Evolutionary conservation across 2,113 vertebrate species (phyloP).

Genomic region (Bostrychus sinensis): DNA sequence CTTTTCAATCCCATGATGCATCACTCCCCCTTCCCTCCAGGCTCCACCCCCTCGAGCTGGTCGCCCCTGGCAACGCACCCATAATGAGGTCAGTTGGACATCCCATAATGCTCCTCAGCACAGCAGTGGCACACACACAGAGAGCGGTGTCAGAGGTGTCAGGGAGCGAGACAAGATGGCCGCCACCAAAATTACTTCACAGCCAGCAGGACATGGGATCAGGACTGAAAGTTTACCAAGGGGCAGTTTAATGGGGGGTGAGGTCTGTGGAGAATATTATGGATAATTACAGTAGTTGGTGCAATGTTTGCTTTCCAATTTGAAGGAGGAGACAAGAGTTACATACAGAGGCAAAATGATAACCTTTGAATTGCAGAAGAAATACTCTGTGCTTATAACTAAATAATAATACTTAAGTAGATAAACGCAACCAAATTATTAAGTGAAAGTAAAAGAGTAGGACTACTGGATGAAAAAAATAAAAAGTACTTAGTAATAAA

Average conservation of each 20-base stretch:
- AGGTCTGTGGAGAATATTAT: too few relatives aligned
- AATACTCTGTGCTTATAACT: too few relatives aligned
- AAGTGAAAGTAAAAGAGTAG: too few relatives aligned
- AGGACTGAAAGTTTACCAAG: neutral
- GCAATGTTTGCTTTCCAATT: too few relatives aligned
- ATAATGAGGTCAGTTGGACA: constrained; percentile 81
- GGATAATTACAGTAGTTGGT: too few relatives aligned
- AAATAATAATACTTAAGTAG: too few relatives aligned
- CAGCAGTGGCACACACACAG: constrained; percentile 36
- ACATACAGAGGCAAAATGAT: neutral
- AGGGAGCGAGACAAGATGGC: constrained; percentile 67
- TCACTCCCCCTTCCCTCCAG: constrained; percentile 14
- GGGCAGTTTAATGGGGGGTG: too few relatives aligned
- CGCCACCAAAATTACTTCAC: constrained; percentile 7
- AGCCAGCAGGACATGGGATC: neutral
- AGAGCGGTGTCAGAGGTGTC: constrained; percentile 54
- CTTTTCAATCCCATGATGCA: constrained; percentile 74
- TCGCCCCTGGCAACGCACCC: constrained; percentile 71
- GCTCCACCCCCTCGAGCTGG: constrained; percentile 19
- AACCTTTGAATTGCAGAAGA: neutral
- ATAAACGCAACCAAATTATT: too few relatives aligned
- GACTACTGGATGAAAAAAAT: too few relatives aligned
- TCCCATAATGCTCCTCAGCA: constrained; percentile 77
- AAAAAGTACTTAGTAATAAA: too few relatives aligned
- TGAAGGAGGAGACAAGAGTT: neutral